phyloP scores from a whole-genome alignment of 23 tunicate species.

The Styela plicata region DNA sequence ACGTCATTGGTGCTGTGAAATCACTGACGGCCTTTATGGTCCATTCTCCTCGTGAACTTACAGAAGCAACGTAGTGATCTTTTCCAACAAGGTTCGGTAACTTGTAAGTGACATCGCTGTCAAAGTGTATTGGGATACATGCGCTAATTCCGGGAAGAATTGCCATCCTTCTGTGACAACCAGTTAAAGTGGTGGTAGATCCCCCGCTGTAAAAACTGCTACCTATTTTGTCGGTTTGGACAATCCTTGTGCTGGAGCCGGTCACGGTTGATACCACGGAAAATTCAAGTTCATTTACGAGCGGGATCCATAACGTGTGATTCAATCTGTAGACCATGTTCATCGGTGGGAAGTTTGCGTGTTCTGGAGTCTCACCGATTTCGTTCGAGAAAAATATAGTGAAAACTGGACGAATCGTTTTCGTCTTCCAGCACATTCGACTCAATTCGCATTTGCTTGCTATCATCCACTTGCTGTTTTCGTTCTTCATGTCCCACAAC shows the following conservation, averaged over 20 bases:
- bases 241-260: neutral
- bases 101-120: neutral
- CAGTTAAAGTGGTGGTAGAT: neutral
- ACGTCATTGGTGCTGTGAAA: neutral
- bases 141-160: neutral
- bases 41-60: neutral
- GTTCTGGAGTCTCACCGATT: neutral
- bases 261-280: neutral
- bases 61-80: neutral
- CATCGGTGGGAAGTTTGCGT: constrained; percentile 5
- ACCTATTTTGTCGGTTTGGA: neutral
- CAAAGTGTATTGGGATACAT: neutral
- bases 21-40: neutral
- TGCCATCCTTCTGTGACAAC: neutral
- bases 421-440: neutral
- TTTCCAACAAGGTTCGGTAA: neutral
- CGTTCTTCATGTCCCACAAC: constrained; percentile 1
- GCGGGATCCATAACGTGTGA: neutral
- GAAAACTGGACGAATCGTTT: neutral
- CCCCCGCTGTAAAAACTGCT: neutral
- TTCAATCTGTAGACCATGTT: neutral
- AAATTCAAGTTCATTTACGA: neutral
- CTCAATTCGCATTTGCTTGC: neutral
- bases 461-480: neutral
- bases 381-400: neutral